Evolutionary conservation across 2,797 vertebrate species (phyloP).

Genomic region (Gymnoscopelus braueri): DNA sequence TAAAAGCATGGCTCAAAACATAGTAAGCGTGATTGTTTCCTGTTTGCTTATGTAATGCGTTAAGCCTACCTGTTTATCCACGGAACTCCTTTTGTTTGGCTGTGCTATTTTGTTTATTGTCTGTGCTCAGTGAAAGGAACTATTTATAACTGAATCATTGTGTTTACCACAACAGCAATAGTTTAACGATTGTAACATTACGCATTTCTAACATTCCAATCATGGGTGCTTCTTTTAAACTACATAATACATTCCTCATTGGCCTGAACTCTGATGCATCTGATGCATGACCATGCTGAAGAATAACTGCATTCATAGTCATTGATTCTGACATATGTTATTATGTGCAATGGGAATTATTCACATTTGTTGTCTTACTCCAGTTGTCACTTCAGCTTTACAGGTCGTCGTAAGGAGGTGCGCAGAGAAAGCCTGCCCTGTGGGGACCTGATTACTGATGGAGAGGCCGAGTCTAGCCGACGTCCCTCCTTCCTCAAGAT

Average conservation of each 20-base stretch:
- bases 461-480: conserved; percentile 75
- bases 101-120: conserved; percentile 46
- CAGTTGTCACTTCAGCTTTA: conserved; percentile 66
- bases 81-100: conserved; percentile 66
- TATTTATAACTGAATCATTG: conserved; percentile 61
- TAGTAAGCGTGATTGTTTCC: conserved; percentile 47
- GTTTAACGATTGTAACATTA: conserved; percentile 46
- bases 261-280: background rate
- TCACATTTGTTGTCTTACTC: conserved; percentile 25
- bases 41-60: conserved; percentile 54
- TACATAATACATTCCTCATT: background rate
- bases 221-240: background rate
- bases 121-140: conserved; percentile 52
- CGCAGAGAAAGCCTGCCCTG: conserved; percentile 82
- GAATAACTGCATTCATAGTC: too few species aligned
- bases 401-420: conserved; percentile 80
- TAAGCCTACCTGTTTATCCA: conserved; percentile 45
- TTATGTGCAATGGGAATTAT: background rate
- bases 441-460: conserved; percentile 70
- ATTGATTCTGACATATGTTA: background rate
- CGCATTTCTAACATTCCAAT: background rate
- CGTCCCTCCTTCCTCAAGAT: conserved; percentile 86
- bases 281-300: background rate
- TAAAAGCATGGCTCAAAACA: background rate
- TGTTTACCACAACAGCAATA: conserved; percentile 19